These are phyloP conservation scores for Muscicapa striata DNA, from an alignment of 2,797 vertebrate genomes.

Conservation along the genomic window DNA sequence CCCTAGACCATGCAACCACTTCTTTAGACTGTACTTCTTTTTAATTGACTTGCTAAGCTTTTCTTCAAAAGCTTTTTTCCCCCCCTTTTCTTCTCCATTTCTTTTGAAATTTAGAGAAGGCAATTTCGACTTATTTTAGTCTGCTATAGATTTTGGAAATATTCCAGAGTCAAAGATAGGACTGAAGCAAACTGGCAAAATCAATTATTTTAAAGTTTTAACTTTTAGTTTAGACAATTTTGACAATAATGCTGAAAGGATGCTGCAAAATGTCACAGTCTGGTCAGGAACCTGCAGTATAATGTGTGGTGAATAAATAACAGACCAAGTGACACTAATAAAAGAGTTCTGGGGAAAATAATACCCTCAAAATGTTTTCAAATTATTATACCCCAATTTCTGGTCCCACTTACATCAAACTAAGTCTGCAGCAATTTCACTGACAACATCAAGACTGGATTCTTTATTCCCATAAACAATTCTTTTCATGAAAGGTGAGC, in stretches of 20 bases:
- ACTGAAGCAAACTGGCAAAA: constrained; percentile 10
- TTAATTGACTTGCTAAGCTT: constrained; percentile 6
- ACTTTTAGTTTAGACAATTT: constrained; percentile 37
- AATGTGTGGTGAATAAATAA: constrained; percentile 41
- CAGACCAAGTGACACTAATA: neutral
- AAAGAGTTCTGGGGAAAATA: neutral
- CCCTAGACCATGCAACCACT: neutral
- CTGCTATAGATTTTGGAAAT: constrained; percentile 43
- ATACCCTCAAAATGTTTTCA: neutral
- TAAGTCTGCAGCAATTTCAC: neutral
- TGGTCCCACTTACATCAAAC: neutral
- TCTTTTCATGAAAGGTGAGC: neutral
- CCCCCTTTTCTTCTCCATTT: neutral
- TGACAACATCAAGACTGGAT: neutral
- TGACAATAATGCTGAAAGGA: constrained; percentile 33
- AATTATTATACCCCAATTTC: neutral
- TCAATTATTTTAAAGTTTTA: constrained; percentile 19
- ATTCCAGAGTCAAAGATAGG: constrained; percentile 15
- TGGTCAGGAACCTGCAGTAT: constrained; percentile 2
- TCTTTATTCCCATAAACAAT: neutral
- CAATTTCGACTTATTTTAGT: constrained; percentile 5
- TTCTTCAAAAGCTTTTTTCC: neutral
- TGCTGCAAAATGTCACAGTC: constrained; percentile 17
- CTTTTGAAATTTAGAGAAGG: constrained; percentile 21
- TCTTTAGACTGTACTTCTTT: constrained; percentile 7